phyloP scores from a whole-genome alignment of 2,888 invertebrate species.

The Hoplodrina ambigua region DNA sequence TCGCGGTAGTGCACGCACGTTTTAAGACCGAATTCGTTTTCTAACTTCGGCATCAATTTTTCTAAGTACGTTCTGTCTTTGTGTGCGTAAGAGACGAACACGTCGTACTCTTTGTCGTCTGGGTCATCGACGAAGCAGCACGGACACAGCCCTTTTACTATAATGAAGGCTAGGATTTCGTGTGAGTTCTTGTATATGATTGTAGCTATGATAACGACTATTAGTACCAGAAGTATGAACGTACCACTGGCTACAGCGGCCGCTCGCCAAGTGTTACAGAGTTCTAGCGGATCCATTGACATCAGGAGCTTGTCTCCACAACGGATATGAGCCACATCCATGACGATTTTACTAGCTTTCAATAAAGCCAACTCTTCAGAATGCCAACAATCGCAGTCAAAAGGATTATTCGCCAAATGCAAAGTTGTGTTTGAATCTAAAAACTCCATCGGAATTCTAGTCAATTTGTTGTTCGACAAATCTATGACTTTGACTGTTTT shows the following conservation, averaged over 20 bases:
- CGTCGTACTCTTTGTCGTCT: conserved; percentile 38
- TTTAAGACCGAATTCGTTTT: conserved; percentile 44
- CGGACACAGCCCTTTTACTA: conserved; percentile 45
- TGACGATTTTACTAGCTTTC: conserved; percentile 32
- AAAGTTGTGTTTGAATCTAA: conserved; percentile 30
- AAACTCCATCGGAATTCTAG: conserved; percentile 32
- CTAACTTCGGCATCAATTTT: conserved; percentile 37
- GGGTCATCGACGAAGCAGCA: conserved; percentile 45
- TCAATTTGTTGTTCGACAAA: conserved; percentile 42
- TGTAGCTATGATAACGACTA: conserved; percentile 5
- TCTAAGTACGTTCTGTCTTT: conserved; percentile 25
- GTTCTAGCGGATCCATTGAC: conserved; percentile 31
- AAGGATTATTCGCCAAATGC: conserved; percentile 40
- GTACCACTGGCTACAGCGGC: conserved; percentile 35
- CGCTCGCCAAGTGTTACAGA: conserved; percentile 65
- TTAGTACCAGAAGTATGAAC: conserved; percentile 39
- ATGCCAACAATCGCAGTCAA: conserved; percentile 48
- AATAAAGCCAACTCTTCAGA: conserved; percentile 7
- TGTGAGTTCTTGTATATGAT: conserved; percentile 57
- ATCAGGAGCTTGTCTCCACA: conserved; percentile 35
- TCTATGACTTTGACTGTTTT: conserved; percentile 37
- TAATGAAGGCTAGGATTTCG: conserved; percentile 61
- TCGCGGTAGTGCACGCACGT: conserved; percentile 47
- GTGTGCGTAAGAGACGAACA: conserved; percentile 43
- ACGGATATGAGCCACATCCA: conserved; percentile 47